Evolutionary conservation across 1,140 invertebrate genomes (phyloP), one percentile per base, ranked within the genome.

Genomic region (Euwallacea similis): DNA sequence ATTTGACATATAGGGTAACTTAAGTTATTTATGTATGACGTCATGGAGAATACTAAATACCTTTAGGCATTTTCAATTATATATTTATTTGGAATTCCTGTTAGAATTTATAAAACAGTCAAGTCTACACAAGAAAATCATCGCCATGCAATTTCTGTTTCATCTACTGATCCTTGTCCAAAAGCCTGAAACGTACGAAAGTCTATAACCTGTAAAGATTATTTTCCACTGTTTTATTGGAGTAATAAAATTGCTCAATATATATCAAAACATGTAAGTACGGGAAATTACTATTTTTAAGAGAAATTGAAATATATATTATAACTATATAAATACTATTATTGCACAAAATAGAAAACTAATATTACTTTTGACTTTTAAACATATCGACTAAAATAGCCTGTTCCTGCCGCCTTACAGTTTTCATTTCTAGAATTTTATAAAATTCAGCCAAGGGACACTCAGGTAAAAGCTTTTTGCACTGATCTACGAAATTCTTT

Each of bases 381-480:
- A 78, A 81, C 11, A 80, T n/a, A 53, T 81, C 80, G 7, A 81
- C 66, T 54, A 81, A 73, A 15, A 75, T 42, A 7, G 76, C 65
- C 53, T 81, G 81, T 73, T 82, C 79, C 74, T 82, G 76, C 15
- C 76, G 68, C 70, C 88, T 88, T 0, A 87, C 84, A 61, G 90
- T 94, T 84, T 98, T 98, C 96, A 99, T 98, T 76, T 99, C 97
- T 7, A 99, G 80, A 42, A 99, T 92, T 83, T 97, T 97, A 79
- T 97, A 93, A 81, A 99, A 96, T 81, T 99, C 98, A 7, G 88
- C 86, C 9, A 90, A 81, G 72, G 97, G 94, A 41, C 93, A 90
- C 77, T 98, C 96, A 0, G 95, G 94, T 42, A 99, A 82, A 7
- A 99, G 83, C 80, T 96, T 92, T 13, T 92, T 86, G 77, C 94